phyloP scores from a whole-genome alignment of 2,888 invertebrate species.

The Acanthopleura granulata region DNA sequence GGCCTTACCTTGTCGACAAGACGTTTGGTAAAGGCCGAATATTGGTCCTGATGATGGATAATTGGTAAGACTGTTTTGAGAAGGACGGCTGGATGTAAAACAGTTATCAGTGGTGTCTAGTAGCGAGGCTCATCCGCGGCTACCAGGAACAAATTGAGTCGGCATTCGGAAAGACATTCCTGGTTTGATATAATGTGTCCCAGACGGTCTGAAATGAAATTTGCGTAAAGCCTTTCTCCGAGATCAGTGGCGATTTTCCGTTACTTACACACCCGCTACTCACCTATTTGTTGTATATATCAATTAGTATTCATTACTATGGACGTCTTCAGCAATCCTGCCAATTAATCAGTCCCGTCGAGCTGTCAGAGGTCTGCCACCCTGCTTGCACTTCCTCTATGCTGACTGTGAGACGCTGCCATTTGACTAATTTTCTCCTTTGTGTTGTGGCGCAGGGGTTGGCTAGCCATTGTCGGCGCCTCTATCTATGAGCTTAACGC shows the following conservation, averaged over 20 bases:
- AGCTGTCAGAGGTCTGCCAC: neutral
- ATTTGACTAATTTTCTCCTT: conserved; percentile 2
- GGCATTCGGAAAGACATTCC: neutral
- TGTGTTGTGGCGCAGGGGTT: neutral
- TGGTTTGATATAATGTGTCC: neutral
- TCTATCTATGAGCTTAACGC: too few relatives aligned
- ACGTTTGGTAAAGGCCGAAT: too few relatives aligned
- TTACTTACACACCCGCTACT: neutral
- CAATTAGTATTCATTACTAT: conserved; percentile 1
- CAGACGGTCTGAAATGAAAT: neutral
- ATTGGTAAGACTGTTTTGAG: too few relatives aligned
- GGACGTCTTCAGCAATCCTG: neutral
- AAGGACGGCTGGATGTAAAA: too few relatives aligned
- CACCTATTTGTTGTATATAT: neutral
- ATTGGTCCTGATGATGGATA: too few relatives aligned
- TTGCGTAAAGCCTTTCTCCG: neutral
- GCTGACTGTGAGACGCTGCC: neutral
- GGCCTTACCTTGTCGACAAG: too few relatives aligned
- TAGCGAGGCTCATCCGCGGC: too few relatives aligned
- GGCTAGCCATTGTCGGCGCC: too few relatives aligned
- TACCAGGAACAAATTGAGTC: neutral
- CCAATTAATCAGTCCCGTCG: neutral
- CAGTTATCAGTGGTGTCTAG: too few relatives aligned
- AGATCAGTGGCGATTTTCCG: neutral
- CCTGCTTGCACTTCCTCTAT: neutral